Evolutionary conservation across 2,113 vertebrate genomes (phyloP), one percentile per base, ranked within the genome.

Genomic region (Chauna torquata): DNA sequence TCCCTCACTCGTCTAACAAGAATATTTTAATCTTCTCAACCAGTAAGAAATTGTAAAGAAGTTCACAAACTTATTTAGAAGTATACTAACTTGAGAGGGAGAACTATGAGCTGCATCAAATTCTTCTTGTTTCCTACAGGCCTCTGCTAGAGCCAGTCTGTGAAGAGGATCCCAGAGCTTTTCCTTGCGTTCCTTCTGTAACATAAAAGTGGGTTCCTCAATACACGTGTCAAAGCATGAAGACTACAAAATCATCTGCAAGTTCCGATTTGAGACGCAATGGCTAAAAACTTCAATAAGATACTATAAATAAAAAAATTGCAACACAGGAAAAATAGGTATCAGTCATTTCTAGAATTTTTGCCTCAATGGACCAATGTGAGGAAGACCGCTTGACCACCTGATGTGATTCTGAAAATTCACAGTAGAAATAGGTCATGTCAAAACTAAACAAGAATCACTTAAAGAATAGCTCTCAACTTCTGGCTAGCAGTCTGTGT

Each of bases 131-230:
- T 98, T 99, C 88, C 99, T 99, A 92, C 98, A 99, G 40, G 99
- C 99, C 70, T 99, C 99, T 78, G 99, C 99, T 18, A 99, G 96
- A 28, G 98, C 98, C 70, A 99, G 97, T 96, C 99, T 98, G 94
- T 99, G 99, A 86, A 98, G 90, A 25, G 99, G 99, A 96, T 99
- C 99, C 99, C 99, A 99, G 57, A 98, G 98, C 94, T 99, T 99
- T 95, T 99, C 99, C 96, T 99, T 99, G n/a, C 99, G 98, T 93
- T 99, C 99, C 97, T 99, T 99, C 99, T 99, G 97, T 28, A 95
- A 94, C 28, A 95, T 18, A 93, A 84, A 94, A 59, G 4, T 8
- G 77, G 4, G 22, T 30, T 66, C 14, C 8, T 59, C 45, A 62
- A 58, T 12, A 58, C 8, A 9, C 5, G 22, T 2, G 8, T 13